These are phyloP conservation scores for Cyphomyrus plagiostoma DNA, from an alignment of 2,113 vertebrate genomes.

Conservation along the genomic window DNA sequence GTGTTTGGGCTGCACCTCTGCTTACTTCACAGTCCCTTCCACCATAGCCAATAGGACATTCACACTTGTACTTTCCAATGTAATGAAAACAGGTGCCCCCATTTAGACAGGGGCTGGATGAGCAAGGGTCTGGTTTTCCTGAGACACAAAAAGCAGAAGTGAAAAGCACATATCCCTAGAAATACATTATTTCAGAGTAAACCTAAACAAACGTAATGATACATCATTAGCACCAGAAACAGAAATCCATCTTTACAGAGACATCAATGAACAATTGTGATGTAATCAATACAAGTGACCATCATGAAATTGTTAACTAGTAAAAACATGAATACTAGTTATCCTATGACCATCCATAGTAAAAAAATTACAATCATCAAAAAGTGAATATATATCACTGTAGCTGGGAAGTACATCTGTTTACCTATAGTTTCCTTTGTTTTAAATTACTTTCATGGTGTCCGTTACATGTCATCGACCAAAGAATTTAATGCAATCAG, in stretches of 20 bases:
- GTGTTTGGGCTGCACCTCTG: conserved; percentile 40
- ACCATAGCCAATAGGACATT: conserved; percentile 73
- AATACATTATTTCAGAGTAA: not conserved
- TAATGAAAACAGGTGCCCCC: conserved; percentile 97
- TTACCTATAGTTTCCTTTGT: no score
- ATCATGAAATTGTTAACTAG: not conserved
- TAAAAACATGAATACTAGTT: not conserved
- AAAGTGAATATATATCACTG: not conserved
- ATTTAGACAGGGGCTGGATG: conserved; percentile 86
- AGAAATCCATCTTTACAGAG: not conserved
- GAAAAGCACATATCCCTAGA: not conserved
- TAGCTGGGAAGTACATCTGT: no score
- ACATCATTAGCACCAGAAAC: not conserved
- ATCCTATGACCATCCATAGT: not conserved
- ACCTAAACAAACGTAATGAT: not conserved
- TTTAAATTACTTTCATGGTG: no score
- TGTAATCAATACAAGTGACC: not conserved
- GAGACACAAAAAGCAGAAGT: conserved; percentile 13
- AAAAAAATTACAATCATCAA: not conserved
- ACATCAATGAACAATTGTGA: not conserved
- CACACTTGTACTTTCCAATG: conserved; percentile 96
- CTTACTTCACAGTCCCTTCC: conserved; percentile 84
- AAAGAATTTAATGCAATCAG: no score
- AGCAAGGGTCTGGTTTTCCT: conserved; percentile 92
- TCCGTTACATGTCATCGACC: no score